Conservation (phyloP, 2,113 vertebrate genomes). For the Noctilio leporinus region DNA sequence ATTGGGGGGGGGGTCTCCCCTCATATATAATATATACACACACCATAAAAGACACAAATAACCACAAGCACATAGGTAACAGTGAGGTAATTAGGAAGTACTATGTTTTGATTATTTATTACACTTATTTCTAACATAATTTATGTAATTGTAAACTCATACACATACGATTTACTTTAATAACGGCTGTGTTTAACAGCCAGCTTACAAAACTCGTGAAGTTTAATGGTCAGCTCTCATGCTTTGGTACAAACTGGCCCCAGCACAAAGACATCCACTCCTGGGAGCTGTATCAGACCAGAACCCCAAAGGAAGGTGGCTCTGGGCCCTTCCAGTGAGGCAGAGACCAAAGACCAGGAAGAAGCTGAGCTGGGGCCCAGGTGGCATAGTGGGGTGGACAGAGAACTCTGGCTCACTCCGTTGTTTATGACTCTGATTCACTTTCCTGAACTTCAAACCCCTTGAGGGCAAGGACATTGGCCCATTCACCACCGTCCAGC, state of each 20-base stretch:
- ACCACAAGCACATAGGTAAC: not conserved
- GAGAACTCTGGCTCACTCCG: not conserved
- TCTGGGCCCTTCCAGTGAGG: not conserved
- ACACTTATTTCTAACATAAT: not conserved
- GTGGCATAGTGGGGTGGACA: accelerated
- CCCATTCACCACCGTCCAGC: not conserved
- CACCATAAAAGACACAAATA: not conserved
- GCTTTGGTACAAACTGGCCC: not conserved
- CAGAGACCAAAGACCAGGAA: not conserved
- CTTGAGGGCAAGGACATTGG: not conserved
- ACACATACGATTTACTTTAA: not conserved
- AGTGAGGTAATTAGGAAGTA: not conserved
- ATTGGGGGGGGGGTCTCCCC: too few species aligned
- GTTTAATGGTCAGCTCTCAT: not conserved
- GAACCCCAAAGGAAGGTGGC: not conserved
- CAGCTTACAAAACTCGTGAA: not conserved
- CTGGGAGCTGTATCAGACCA: not conserved
- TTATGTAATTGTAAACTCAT: not conserved
- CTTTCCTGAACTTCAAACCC: not conserved
- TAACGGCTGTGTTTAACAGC: not conserved
- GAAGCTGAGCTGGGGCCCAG: not conserved
- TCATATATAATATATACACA: too few species aligned
- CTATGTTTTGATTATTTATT: not conserved
- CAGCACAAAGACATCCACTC: not conserved
- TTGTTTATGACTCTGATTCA: not conserved